Conservation (phyloP, 2,797 vertebrate species). For the Sebastes melanostomus region DNA sequence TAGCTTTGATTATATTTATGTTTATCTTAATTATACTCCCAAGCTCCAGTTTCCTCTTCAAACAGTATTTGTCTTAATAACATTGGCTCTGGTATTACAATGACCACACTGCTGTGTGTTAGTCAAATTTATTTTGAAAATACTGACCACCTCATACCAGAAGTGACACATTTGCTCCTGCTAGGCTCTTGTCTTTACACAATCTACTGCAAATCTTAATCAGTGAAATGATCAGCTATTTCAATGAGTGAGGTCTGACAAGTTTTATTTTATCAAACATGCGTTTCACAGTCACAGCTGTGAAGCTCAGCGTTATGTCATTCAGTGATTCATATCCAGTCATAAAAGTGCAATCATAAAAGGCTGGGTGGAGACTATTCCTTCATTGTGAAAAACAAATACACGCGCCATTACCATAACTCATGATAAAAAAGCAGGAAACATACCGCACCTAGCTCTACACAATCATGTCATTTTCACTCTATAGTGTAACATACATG, state of each 20-base stretch:
- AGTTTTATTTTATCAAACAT: background rate
- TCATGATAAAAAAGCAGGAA: constrained; percentile 13
- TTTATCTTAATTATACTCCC: background rate
- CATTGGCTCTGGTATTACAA: background rate
- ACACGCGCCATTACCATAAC: background rate
- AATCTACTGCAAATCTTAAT: background rate
- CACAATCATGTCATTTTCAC: background rate
- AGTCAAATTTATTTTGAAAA: constrained; percentile 41
- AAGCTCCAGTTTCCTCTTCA: background rate
- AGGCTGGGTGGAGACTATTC: background rate
- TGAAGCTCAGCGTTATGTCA: constrained; percentile 2
- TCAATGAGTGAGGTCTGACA: background rate
- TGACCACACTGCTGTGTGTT: background rate
- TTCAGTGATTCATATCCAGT: constrained; percentile 9
- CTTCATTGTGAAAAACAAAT: background rate
- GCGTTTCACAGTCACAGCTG: background rate
- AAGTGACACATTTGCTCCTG: background rate
- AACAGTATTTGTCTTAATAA: background rate
- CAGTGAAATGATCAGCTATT: background rate
- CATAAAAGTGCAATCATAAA: constrained; percentile 5
- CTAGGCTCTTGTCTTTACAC: background rate
- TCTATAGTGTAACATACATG: background rate
- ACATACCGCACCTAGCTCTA: background rate
- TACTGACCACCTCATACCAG: background rate
- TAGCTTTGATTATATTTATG: background rate